phyloP scores from a whole-genome alignment of 1,140 invertebrate species.

The Trissolcus basalis region DNA sequence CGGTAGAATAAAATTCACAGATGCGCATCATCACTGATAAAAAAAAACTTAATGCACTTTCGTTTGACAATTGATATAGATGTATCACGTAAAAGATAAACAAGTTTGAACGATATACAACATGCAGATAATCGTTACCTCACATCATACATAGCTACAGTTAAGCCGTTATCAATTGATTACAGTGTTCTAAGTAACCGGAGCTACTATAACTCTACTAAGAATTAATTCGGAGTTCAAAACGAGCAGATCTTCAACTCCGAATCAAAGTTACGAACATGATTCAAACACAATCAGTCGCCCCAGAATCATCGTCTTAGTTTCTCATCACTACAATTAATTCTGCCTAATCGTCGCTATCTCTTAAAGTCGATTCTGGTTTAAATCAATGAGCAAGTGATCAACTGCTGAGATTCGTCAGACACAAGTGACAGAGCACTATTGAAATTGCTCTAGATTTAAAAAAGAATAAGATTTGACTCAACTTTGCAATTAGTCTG shows the following conservation, averaged over 20 bases:
- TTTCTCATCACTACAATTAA: neutral
- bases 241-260: slow-evolving; percentile 26
- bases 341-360: neutral
- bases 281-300: slow-evolving; percentile 12
- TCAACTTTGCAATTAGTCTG: too few species aligned
- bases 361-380: neutral
- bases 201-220: slow-evolving; percentile 12
- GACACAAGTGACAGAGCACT: too few species aligned
- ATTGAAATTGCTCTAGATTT: too few species aligned
- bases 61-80: slow-evolving; percentile 1
- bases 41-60: neutral
- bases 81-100: slow-evolving; percentile 45
- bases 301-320: neutral
- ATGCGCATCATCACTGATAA: neutral
- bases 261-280: slow-evolving; percentile 10
- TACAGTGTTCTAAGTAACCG: slow-evolving; percentile 36
- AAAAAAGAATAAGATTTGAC: too few species aligned
- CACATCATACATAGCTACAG: slow-evolving; percentile 36
- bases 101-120: slow-evolving; percentile 34
- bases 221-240: slow-evolving; percentile 36
- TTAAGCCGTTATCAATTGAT: slow-evolving; percentile 50
- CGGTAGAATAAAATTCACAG: neutral
- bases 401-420: neutral
- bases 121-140: slow-evolving; percentile 29
- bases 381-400: neutral